A percentile compares a stretch with the other conserved stretches of the same genome.
Evolutionary conservation across 2,888 invertebrate species (phyloP).

Genomic region (Apamea epomidion): DNA sequence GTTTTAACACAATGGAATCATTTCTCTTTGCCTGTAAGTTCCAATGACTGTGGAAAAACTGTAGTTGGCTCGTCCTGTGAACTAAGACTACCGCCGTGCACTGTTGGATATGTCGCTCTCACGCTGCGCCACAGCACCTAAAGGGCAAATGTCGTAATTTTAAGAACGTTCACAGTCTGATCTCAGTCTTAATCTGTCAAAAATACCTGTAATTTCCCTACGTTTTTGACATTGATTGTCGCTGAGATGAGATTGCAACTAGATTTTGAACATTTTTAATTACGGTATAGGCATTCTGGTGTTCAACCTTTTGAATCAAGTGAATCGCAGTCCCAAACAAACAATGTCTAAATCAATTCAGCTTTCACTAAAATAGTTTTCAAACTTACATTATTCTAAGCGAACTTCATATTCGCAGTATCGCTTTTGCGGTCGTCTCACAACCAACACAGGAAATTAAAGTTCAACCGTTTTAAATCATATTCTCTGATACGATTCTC

Average conservation of each 20-base stretch:
- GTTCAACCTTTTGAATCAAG: no score
- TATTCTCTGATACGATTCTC: constrained; percentile 21
- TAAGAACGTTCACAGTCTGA: no score
- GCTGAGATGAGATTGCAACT: no score
- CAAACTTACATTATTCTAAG: constrained; percentile 30
- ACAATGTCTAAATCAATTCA: background rate
- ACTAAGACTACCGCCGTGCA: background rate
- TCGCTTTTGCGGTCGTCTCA: constrained; percentile 22
- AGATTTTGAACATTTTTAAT: no score
- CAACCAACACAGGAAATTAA: constrained; percentile 57
- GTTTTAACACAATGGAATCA: background rate
- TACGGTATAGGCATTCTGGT: no score
- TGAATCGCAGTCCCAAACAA: no score
- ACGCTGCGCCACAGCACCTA: background rate
- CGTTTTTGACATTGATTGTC: no score
- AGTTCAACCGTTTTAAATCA: constrained; percentile 58
- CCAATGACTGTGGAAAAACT: background rate
- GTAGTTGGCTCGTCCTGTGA: background rate
- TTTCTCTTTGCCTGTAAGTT: background rate
- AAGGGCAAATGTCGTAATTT: no score
- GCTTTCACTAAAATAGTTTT: background rate
- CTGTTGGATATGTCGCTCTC: no score
- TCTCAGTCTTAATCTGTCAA: no score
- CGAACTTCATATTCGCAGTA: constrained; percentile 2
- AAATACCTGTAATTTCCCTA: no score